Conservation (phyloP, 1,140 invertebrate species). For the Caerostris extrusa region DNA sequence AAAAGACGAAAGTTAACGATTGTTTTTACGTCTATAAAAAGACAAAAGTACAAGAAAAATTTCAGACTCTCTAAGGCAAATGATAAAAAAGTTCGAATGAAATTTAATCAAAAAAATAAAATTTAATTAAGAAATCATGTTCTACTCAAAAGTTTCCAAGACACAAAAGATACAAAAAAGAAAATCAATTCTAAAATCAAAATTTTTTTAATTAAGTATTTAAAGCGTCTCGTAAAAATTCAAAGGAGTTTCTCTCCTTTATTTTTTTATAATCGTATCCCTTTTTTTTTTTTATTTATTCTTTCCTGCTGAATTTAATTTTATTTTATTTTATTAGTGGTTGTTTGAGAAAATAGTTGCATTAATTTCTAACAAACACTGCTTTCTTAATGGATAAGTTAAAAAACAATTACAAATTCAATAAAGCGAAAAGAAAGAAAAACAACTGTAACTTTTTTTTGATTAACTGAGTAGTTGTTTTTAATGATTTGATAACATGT, state of each 20-base stretch:
- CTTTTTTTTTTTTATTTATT: neutral
- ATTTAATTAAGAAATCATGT: constrained; percentile 72
- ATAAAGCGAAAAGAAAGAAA: neutral
- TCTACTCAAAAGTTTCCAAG: neutral
- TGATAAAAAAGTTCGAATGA: neutral
- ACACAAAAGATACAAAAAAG: constrained; percentile 37
- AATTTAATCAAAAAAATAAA: constrained; percentile 65
- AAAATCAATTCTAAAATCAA: constrained; percentile 58
- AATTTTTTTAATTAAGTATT: constrained; percentile 52
- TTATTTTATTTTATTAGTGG: constrained; percentile 47
- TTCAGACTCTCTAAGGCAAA: neutral
- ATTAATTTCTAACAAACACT: constrained; percentile 46
- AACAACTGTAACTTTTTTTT: neutral
- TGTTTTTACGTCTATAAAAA: constrained; percentile 25
- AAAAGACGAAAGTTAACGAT: constrained; percentile 40
- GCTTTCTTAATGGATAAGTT: neutral
- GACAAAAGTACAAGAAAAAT: neutral
- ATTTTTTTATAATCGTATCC: neutral
- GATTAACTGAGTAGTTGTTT: neutral
- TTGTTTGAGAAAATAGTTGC: constrained; percentile 19
- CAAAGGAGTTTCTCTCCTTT: neutral
- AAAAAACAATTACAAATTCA: neutral
- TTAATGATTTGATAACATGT: too few relatives aligned
- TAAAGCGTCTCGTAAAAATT: constrained; percentile 24
- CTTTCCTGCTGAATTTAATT: constrained; percentile 45